phyloP scores from a whole-genome alignment of 2,888 invertebrate genomes.

The Agrochola lychnidis region DNA sequence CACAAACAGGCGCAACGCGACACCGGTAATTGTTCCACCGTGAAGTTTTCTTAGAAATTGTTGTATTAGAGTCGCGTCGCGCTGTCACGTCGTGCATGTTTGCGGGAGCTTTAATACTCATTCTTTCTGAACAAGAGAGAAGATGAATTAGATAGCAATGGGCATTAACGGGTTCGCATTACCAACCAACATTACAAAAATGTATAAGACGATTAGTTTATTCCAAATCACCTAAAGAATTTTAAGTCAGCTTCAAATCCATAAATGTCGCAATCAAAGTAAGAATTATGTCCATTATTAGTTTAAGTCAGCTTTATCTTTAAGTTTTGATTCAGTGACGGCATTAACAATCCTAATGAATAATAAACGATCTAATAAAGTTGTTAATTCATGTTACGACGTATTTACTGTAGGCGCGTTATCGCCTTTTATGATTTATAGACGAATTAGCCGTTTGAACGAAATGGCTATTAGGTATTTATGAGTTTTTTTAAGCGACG shows the following conservation, averaged over 20 bases:
- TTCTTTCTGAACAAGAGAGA: too few relatives aligned
- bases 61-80: too few relatives aligned
- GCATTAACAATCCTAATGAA: conserved; percentile 56
- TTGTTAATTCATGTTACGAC: conserved; percentile 51
- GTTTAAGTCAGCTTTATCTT: conserved; percentile 49
- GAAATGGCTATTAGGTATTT: conserved; percentile 41
- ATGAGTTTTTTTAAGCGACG: conserved; percentile 38
- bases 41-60: too few relatives aligned
- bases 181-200: neutral
- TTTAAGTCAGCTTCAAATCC: conserved; percentile 31
- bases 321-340: conserved; percentile 44
- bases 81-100: too few relatives aligned
- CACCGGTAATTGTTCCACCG: too few relatives aligned
- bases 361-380: conserved; percentile 53
- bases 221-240: conserved; percentile 41
- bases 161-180: neutral
- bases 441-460: conserved; percentile 40
- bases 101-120: too few relatives aligned
- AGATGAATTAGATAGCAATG: too few relatives aligned
- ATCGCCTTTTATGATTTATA: conserved; percentile 56
- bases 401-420: conserved; percentile 47
- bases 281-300: conserved; percentile 55
- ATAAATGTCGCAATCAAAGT: conserved; percentile 44
- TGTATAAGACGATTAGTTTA: neutral
- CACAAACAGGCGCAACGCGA: too few relatives aligned